Evolutionary conservation across 1,140 invertebrate species (phyloP).

Genomic region (Cheumatopsyche charites): DNA sequence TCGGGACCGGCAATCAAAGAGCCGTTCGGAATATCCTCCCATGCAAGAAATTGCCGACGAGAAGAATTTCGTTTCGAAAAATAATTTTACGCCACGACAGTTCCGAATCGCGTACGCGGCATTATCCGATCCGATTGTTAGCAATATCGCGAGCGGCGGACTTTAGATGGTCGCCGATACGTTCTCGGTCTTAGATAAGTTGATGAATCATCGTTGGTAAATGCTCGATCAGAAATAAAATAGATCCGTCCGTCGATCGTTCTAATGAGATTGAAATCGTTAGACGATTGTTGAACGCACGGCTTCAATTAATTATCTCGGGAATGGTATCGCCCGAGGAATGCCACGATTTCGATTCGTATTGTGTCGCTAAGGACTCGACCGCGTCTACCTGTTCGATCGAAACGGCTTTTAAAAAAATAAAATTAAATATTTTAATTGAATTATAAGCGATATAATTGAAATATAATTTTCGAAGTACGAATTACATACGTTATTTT

Average conservation of each 20-base stretch:
- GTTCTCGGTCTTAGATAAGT: conserved; percentile 1
- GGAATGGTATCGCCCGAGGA: conserved; percentile 1
- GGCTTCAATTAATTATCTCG: conserved; percentile 18
- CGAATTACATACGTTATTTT: too few species aligned
- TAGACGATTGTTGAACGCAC: conserved; percentile 17
- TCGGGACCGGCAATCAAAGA: conserved; percentile 13
- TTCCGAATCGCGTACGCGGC: neutral
- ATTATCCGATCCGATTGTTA: neutral
- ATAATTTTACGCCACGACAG: neutral
- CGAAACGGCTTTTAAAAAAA: too few species aligned
- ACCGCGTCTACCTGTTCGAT: too few species aligned
- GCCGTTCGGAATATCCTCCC: conserved; percentile 1
- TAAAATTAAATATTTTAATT: too few species aligned
- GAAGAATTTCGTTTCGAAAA: neutral
- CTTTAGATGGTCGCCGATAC: conserved; percentile 1
- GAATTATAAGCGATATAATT: too few species aligned
- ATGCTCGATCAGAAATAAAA: conserved; percentile 38
- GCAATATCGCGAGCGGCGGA: conserved; percentile 8
- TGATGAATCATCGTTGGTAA: conserved; percentile 36
- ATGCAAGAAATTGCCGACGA: conserved; percentile 13
- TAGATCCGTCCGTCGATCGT: conserved; percentile 25
- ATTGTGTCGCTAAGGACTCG: too few species aligned
- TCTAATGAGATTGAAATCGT: conserved; percentile 38
- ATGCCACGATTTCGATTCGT: neutral
- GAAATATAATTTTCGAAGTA: too few species aligned